phyloP scores from a whole-genome alignment of 92 coral and sea anemone species.

The Anthopleura xanthogrammica region DNA sequence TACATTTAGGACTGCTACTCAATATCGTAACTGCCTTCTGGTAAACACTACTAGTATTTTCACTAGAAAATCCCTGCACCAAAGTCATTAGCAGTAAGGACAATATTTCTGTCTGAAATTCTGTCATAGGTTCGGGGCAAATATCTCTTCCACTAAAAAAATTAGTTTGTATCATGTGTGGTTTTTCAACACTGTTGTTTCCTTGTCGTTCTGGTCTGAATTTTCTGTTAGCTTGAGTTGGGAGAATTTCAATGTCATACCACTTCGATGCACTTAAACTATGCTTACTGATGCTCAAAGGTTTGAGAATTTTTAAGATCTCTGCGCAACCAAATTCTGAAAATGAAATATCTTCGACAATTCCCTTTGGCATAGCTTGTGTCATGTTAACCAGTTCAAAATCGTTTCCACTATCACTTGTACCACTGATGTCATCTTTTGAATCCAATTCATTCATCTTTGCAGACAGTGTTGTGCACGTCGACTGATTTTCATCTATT shows the following conservation, averaged over 20 bases:
- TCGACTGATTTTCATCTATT: background rate
- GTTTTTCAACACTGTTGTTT: background rate
- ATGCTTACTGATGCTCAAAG: background rate
- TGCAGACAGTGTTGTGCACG: background rate
- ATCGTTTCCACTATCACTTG: background rate
- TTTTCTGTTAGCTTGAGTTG: background rate
- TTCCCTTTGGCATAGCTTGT: background rate
- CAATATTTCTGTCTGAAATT: constrained; percentile 5
- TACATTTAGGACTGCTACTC: background rate
- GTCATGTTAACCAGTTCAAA: background rate
- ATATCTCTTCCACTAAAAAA: background rate
- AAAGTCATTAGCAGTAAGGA: constrained; percentile 18
- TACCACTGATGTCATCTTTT: background rate
- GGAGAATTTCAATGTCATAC: background rate
- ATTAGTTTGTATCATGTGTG: background rate
- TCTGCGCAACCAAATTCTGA: background rate
- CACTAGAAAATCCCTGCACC: constrained; percentile 1
- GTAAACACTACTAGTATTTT: background rate
- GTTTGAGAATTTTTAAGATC: background rate
- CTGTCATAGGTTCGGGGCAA: background rate
- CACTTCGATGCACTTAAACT: background rate
- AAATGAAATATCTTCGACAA: background rate
- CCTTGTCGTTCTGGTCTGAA: background rate
- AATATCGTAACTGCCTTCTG: background rate
- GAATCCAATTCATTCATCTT: background rate